These are phyloP conservation scores for Drosophila subobscura DNA, from an alignment of 1,140 invertebrate genomes.

Conservation along the genomic window DNA sequence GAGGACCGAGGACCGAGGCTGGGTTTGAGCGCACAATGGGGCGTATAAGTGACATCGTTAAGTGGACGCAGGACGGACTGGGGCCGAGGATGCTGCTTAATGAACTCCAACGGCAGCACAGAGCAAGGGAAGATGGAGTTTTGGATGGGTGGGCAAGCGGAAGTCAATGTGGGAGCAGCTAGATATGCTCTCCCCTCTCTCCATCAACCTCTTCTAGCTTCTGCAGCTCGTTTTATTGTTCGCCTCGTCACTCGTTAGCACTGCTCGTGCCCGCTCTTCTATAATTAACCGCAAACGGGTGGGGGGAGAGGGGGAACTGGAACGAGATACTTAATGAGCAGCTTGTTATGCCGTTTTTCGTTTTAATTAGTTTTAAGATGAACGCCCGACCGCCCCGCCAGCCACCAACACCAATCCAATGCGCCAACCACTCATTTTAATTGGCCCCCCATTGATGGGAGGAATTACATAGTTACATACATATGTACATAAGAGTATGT, in stretches of 20 bases:
- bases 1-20: constrained; percentile 1
- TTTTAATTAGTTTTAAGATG: constrained; percentile 83
- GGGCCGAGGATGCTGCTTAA: constrained; percentile 62
- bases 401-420: constrained; percentile 68
- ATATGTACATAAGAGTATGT: too few species aligned
- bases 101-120: constrained; percentile 69
- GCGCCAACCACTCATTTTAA: constrained; percentile 60
- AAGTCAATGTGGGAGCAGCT: background rate
- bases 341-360: constrained; percentile 81
- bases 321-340: constrained; percentile 75
- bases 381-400: constrained; percentile 24
- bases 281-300: constrained; percentile 81
- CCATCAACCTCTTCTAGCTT: constrained; percentile 17
- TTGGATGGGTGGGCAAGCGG: background rate
- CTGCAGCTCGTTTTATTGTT: constrained; percentile 17
- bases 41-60: constrained; percentile 81
- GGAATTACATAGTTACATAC: constrained; percentile 3
- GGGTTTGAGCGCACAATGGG: constrained; percentile 71
- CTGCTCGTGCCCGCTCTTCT: constrained; percentile 60
- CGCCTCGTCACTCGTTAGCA: constrained; percentile 55
- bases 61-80: constrained; percentile 61
- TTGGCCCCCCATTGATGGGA: constrained; percentile 81
- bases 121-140: constrained; percentile 15
- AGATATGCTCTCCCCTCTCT: background rate
- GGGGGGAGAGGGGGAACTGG: constrained; percentile 5